phyloP scores from a whole-genome alignment of 2,797 vertebrate genomes.

The Phoxinus dragarum region DNA sequence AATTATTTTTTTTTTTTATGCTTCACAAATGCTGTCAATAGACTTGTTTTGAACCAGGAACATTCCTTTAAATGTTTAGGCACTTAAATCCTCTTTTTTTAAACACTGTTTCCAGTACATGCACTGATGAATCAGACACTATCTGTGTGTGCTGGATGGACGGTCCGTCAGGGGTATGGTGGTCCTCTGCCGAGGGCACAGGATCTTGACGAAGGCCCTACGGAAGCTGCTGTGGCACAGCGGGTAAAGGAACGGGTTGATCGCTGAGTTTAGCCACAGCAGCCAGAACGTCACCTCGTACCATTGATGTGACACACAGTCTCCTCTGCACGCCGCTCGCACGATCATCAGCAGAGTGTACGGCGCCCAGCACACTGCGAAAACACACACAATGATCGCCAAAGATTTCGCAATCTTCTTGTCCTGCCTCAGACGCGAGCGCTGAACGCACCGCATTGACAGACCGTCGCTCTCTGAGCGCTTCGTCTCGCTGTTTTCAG shows the following conservation, averaged over 20 bases:
- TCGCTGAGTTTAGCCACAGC: constrained; percentile 89
- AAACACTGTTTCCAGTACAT: not conserved
- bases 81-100: constrained; percentile 9
- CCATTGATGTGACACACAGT: constrained; percentile 77
- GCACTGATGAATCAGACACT: not conserved
- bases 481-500: constrained; percentile 31
- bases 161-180: constrained; percentile 63
- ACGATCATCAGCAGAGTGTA: constrained; percentile 88
- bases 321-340: constrained; percentile 78
- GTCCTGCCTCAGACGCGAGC: constrained; percentile 82
- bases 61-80: constrained; percentile 6
- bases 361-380: constrained; percentile 89
- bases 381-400: constrained; percentile 85
- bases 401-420: constrained; percentile 88
- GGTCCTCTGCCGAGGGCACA: constrained; percentile 71
- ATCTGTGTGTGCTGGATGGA: constrained; percentile 46
- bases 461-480: constrained; percentile 68
- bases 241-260: constrained; percentile 90
- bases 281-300: constrained; percentile 90
- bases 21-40: not conserved
- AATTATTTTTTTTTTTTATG: not conserved
- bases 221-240: constrained; percentile 88
- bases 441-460: constrained; percentile 72
- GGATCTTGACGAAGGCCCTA: constrained; percentile 85
- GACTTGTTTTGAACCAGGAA: constrained; percentile 14